Evolutionary conservation across 53 echinoderm and acorn worm genomes (phyloP).

Genomic region (Luidia sarsii): DNA sequence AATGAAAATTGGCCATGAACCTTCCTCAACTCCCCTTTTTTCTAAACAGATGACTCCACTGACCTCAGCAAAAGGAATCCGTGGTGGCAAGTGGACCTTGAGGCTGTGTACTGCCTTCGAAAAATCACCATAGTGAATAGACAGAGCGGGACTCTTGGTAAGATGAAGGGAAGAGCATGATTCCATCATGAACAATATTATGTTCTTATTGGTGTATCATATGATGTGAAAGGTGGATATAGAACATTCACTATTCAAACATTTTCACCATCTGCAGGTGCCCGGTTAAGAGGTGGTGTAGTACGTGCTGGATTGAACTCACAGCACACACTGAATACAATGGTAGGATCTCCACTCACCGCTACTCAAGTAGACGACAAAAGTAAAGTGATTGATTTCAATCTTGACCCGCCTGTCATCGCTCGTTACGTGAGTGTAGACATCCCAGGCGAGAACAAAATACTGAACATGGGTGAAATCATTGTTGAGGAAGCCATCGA

Average conservation of each 20-base stretch:
- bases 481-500: neutral
- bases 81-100: slow-evolving; percentile 31
- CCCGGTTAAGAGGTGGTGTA: neutral
- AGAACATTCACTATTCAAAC: no score
- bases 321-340: neutral
- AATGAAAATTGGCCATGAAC: no score
- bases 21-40: no score
- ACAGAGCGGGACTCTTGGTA: neutral
- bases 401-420: neutral
- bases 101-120: slow-evolving; percentile 9
- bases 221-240: no score
- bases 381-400: neutral
- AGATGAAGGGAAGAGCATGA: neutral
- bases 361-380: neutral
- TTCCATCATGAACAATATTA: neutral
- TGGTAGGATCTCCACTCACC: neutral
- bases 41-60: no score
- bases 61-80: neutral
- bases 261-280: no score
- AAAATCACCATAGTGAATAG: slow-evolving; percentile 1
- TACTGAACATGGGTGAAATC: neutral
- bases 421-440: neutral
- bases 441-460: neutral
- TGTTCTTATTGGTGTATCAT: neutral
- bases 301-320: neutral